phyloP scores from a whole-genome alignment of 1,140 invertebrate genomes.

The Tyrophagus putrescentiae region DNA sequence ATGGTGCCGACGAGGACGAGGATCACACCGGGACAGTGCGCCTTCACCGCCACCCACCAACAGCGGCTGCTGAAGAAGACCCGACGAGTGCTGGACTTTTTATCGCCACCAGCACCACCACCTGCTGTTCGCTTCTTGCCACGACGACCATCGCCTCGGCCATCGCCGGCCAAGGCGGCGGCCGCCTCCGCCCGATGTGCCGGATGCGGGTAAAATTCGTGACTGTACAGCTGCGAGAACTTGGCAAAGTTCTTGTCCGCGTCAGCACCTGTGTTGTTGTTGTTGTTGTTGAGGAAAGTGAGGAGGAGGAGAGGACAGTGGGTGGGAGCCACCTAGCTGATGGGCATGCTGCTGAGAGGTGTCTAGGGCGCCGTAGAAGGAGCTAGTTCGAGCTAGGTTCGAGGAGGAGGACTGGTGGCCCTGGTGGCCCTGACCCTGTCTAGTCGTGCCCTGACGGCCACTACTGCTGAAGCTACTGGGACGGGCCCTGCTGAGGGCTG shows the following conservation, averaged over 20 bases:
- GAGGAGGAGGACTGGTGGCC: no score
- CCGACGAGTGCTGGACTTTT: conserved; percentile 25
- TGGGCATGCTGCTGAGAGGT: no score
- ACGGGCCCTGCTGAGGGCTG: no score
- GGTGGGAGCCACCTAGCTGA: no score
- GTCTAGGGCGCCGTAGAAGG: no score
- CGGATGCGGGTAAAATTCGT: conserved; percentile 20
- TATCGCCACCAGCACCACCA: conserved; percentile 17
- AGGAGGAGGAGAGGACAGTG: no score
- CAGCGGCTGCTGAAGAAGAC: conserved; percentile 38
- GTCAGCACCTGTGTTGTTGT: no score
- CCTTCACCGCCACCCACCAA: conserved; percentile 75
- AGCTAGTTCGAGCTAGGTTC: no score
- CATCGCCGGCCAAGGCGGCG: no score
- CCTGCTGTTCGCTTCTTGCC: conserved; percentile 22
- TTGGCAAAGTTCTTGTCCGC: conserved; percentile 14
- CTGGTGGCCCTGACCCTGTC: not conserved
- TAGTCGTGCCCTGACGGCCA: not conserved
- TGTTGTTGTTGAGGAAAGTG: no score
- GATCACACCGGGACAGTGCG: conserved; percentile 60
- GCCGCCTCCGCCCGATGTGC: conserved; percentile 6
- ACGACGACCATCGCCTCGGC: not conserved
- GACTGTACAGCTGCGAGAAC: conserved; percentile 4
- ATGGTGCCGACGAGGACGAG: conserved; percentile 67
- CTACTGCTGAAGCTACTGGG: not conserved